Base-by-base conservation (phyloP, 1,140 invertebrate genomes). In the Drosophila simulans region DNA sequence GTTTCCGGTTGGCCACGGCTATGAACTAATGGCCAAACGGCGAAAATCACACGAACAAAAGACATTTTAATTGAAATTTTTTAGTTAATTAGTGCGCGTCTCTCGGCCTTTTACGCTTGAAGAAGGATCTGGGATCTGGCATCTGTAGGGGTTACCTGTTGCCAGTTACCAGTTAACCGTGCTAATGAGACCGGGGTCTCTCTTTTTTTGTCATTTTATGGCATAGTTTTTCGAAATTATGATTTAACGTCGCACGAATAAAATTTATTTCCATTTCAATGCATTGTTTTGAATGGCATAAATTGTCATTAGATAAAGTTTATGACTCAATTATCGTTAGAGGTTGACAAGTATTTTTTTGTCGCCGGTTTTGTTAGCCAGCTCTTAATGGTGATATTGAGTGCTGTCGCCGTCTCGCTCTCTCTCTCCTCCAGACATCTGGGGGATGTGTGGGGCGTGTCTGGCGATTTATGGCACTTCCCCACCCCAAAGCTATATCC, bases 231-330 rank as follows among this genome's bases (percentile, higher is more conserved):
- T 60, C 20, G 46, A 84, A 73, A 54, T 55, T 77, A 80, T 85
- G 81, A 81, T 85, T 85, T 85, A 84, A 84, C 52, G 54, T 72
- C 71, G 55, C 72, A 59, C 55, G 66, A 63, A 71, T 66, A 27
- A 48, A 64, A 84, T 85, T 84, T 84, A 85, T 80, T 65, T 65
- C n/a, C 49, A 43, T 39, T 57, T 60, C 39, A 70, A 31, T 75
- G 55, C 73, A 69, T 85, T 78, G 58, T 81, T 78, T 79, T 79
- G 60, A 89, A 80, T 89, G 77, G 72, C 77, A 90, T 84, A 88
- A 88, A 88, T 80, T 80, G 84, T 90, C 77, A 90, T 89, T 89
- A 89, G 80, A 85, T 80, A 84, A 90, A 90, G 84, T 89, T 89
- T 88, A 88, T 88, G 85, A 88, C 85, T 89, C 80, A 84, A 88